Evolutionary conservation across 1,140 invertebrate genomes (phyloP).

Genomic region (Scaptomyza montana): DNA sequence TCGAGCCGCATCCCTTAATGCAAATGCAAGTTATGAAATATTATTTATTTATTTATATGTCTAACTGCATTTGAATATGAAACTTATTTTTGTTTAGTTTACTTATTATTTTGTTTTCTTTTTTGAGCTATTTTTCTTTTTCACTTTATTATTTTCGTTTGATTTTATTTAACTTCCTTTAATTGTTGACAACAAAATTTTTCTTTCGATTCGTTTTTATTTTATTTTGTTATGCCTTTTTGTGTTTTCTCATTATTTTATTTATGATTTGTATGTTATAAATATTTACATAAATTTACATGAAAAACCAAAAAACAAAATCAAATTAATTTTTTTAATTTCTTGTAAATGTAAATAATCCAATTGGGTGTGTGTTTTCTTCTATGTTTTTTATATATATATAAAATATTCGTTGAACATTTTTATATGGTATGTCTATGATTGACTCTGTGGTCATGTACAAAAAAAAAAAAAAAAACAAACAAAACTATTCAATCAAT

Average conservation of each 20-base stretch:
- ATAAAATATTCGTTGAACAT: conserved; percentile 84
- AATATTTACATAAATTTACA: conserved; percentile 75
- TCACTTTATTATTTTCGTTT: conserved; percentile 36
- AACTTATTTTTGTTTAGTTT: conserved; percentile 19
- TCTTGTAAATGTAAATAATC: conserved; percentile 84
- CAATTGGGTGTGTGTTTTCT: conserved; percentile 84
- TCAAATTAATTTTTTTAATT: conserved; percentile 79
- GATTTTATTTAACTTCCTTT: conserved; percentile 19
- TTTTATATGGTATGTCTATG: conserved; percentile 84
- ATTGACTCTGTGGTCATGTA: conserved; percentile 84
- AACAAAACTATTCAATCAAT: conserved; percentile 59
- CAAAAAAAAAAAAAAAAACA: conserved; percentile 71
- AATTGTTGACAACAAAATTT: neutral
- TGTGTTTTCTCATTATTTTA: conserved; percentile 41
- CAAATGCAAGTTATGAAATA: conserved; percentile 40
- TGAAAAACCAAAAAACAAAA: conserved; percentile 44
- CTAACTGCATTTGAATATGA: conserved; percentile 44
- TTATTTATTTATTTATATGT: conserved; percentile 40
- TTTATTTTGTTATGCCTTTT: conserved; percentile 35
- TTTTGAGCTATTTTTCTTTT: conserved; percentile 36
- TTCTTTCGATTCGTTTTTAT: too few relatives aligned
- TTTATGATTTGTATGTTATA: conserved; percentile 75
- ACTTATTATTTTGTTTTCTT: conserved; percentile 15
- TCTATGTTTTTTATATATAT: conserved; percentile 83
- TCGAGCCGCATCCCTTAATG: conserved; percentile 42